These are phyloP conservation scores for Siniperca scherzeri DNA, from an alignment of 2,797 vertebrate species.

Conservation along the genomic window DNA sequence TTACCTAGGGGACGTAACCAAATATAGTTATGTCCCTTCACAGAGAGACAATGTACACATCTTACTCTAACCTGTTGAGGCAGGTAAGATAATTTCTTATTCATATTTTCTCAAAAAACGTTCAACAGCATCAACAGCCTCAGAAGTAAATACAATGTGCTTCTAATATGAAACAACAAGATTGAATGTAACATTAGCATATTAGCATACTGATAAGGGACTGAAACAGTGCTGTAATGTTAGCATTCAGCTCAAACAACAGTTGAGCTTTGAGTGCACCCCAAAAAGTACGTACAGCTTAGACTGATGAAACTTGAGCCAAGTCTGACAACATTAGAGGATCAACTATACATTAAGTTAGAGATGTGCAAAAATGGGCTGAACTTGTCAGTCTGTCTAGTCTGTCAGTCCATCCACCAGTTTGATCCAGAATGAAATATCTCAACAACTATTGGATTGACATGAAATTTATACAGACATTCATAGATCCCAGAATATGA, in stretches of 20 bases:
- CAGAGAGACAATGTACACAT: neutral
- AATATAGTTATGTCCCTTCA: neutral
- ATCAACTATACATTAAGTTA: too few relatives aligned
- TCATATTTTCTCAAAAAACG: slow-evolving; percentile 16
- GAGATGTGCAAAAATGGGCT: neutral
- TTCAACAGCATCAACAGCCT: slow-evolving; percentile 6
- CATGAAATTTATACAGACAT: neutral
- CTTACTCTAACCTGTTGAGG: neutral
- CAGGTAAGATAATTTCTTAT: slow-evolving; percentile 10
- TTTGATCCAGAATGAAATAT: neutral
- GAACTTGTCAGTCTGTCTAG: too few relatives aligned
- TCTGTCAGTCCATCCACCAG: neutral
- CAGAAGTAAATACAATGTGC: slow-evolving; percentile 1
- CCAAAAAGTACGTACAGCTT: neutral
- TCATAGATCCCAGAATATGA: neutral
- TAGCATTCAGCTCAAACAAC: neutral
- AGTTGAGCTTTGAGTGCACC: neutral
- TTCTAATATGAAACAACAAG: neutral
- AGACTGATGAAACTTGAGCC: neutral
- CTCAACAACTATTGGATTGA: neutral
- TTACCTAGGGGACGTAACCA: too few relatives aligned
- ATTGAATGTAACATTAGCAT: neutral
- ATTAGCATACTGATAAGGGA: neutral
- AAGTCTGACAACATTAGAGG: neutral
- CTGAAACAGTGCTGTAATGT: neutral